These are phyloP conservation scores for Eupsilia transversa DNA, from an alignment of 2,888 invertebrate genomes.

Conservation along the genomic window DNA sequence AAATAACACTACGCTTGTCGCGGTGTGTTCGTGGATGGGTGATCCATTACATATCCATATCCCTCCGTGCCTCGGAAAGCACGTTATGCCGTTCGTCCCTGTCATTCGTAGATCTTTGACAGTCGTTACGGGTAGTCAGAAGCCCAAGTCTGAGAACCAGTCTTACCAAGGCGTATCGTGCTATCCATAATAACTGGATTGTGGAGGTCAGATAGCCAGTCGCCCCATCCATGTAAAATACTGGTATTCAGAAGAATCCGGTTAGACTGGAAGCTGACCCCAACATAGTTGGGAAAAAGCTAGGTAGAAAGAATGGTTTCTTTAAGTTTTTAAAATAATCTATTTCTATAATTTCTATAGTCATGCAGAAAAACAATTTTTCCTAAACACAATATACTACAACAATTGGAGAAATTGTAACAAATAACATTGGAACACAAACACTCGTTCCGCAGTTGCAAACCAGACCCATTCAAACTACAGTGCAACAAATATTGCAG, in stretches of 20 bases:
- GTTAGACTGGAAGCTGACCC: background rate
- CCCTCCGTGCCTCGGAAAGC: background rate
- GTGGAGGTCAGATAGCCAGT: background rate
- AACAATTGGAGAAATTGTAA: background rate
- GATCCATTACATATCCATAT: background rate
- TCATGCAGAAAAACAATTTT: background rate
- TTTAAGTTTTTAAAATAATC: background rate
- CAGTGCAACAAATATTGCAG: slow-evolving; percentile 39
- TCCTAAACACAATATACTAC: background rate
- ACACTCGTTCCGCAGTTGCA: background rate
- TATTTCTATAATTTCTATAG: background rate
- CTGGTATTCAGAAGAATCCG: background rate
- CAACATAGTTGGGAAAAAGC: background rate
- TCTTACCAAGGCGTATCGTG: background rate
- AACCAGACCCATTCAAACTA: slow-evolving; percentile 31
- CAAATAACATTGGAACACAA: slow-evolving; percentile 11
- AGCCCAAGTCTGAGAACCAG: background rate
- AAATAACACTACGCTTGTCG: background rate
- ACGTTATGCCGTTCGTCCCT: background rate
- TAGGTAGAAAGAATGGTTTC: background rate
- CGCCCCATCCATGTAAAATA: background rate
- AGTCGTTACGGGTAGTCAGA: background rate
- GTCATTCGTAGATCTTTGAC: background rate
- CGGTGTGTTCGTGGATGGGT: background rate
- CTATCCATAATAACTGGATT: background rate